Evolutionary conservation across 2,888 invertebrate species (phyloP).

Genomic region (Platycheirus rosarum): DNA sequence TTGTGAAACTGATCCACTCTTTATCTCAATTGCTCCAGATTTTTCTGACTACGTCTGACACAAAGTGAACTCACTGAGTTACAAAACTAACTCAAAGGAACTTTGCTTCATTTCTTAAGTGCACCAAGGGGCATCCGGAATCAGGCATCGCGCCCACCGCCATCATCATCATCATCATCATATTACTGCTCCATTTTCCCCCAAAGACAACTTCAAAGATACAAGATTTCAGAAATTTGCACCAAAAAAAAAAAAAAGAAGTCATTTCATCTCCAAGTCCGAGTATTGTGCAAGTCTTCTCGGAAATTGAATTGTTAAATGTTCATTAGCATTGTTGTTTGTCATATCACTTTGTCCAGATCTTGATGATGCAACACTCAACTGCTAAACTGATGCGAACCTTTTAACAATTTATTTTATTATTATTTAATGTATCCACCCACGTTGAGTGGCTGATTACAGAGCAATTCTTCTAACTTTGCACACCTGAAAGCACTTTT

Average conservation of each 20-base stretch:
- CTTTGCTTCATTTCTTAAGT: constrained; percentile 30
- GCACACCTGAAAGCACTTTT: constrained; percentile 61
- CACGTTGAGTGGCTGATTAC: constrained; percentile 32
- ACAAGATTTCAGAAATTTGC: constrained; percentile 39
- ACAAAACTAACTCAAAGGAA: constrained; percentile 45
- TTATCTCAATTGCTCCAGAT: constrained; percentile 18
- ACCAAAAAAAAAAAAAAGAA: constrained; percentile 37
- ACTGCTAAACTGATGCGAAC: constrained; percentile 25
- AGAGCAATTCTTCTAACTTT: constrained; percentile 49
- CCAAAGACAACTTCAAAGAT: constrained; percentile 38
- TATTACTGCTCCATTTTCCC: constrained; percentile 11
- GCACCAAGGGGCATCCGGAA: constrained; percentile 6
- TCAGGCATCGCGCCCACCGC: not conserved
- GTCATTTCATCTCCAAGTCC: constrained; percentile 21
- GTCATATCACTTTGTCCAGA: constrained; percentile 56
- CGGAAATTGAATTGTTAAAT: constrained; percentile 62
- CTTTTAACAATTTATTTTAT: not conserved
- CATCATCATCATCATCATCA: constrained; percentile 21
- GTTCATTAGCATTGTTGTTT: constrained; percentile 46
- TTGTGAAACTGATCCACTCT: constrained; percentile 30
- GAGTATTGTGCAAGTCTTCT: constrained; percentile 31
- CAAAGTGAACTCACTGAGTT: constrained; percentile 43
- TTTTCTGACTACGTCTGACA: too few species aligned
- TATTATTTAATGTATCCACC: constrained; percentile 45
- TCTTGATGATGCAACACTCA: constrained; percentile 45